Evolutionary conservation across 2,113 vertebrate genomes (phyloP).

Genomic region (Barnardius zonarius): DNA sequence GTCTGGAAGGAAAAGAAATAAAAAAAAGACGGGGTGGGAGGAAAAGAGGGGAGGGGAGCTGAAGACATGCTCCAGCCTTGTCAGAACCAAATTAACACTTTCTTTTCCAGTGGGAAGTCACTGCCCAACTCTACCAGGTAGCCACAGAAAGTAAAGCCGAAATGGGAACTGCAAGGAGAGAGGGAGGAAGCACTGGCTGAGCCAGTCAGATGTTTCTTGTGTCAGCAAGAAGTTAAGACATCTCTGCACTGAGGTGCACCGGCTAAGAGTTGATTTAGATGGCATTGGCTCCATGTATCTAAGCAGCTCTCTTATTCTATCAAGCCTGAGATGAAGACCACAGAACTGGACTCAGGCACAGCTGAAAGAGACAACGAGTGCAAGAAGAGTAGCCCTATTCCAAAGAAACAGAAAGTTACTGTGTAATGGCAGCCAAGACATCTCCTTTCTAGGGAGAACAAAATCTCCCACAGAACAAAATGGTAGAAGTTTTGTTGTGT

Average conservation of each 20-base stretch:
- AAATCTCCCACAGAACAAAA: slow-evolving; percentile 76
- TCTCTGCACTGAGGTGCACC: no score
- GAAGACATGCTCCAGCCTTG: not conserved
- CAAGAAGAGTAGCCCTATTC: not conserved
- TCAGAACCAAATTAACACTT: not conserved
- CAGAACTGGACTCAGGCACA: not conserved
- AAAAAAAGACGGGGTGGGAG: not conserved
- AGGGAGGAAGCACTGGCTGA: fast-evolving
- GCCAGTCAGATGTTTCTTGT: not conserved
- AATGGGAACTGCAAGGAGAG: not conserved
- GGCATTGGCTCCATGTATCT: not conserved
- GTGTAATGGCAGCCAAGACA: not conserved
- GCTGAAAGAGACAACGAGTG: not conserved
- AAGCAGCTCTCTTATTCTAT: not conserved
- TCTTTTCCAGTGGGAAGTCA: not conserved
- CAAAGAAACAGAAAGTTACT: not conserved
- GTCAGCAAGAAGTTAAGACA: not conserved
- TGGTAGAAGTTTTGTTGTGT: slow-evolving; percentile 46
- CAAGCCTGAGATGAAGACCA: fast-evolving
- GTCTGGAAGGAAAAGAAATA: not conserved
- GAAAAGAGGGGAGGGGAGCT: fast-evolving
- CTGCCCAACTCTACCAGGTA: not conserved
- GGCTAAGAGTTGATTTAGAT: not conserved
- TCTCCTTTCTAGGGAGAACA: slow-evolving; percentile 50
- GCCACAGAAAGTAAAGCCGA: not conserved